Conservation (phyloP, 2,797 vertebrate species). For the Pyrocephalus nanus region DNA sequence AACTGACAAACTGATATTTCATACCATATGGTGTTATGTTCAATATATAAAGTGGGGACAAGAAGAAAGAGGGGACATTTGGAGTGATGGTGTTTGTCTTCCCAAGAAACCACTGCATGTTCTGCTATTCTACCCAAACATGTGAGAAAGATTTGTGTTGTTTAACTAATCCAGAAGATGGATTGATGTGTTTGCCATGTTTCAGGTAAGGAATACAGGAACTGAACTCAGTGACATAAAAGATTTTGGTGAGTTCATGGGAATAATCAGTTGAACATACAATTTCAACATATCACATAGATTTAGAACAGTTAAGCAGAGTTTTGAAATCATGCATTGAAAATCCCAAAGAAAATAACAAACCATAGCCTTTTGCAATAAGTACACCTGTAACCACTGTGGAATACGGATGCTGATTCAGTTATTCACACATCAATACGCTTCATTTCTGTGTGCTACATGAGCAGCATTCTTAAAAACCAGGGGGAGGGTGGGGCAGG, state of each 20-base stretch:
- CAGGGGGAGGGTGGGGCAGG: rapidly evolving
- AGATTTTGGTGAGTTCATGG: background rate
- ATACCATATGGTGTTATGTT: background rate
- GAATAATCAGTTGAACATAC: background rate
- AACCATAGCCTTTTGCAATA: background rate
- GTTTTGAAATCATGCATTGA: background rate
- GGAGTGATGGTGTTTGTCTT: background rate
- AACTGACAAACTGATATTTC: background rate
- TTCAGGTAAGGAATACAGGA: background rate
- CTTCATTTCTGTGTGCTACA: background rate
- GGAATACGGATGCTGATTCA: background rate
- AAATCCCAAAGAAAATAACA: background rate
- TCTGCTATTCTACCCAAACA: background rate
- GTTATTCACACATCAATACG: background rate
- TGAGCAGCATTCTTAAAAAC: background rate
- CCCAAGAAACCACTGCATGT: background rate
- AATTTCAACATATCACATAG: background rate
- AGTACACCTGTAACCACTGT: background rate
- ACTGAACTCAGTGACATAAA: background rate
- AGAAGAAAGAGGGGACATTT: background rate
- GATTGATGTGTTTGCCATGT: background rate
- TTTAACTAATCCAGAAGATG: background rate
- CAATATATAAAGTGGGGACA: background rate
- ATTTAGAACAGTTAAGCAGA: background rate
- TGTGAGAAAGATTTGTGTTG: background rate